A percentile compares a stretch with the other conserved stretches of the same genome.
Evolutionary conservation across 1,140 invertebrate genomes (phyloP).

Genomic region (Reticulitermes speratus): DNA sequence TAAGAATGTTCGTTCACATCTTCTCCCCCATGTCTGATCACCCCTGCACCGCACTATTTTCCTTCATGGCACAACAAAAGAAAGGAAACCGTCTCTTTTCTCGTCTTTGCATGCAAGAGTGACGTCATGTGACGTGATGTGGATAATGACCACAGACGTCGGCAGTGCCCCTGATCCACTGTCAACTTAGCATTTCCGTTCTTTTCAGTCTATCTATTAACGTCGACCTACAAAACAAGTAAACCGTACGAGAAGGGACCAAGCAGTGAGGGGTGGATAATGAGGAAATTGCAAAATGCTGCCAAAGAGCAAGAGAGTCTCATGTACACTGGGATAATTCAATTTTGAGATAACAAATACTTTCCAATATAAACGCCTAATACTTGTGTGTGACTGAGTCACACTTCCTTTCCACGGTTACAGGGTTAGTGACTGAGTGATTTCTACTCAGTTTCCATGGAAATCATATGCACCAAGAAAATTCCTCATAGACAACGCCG

Average conservation of each 20-base stretch:
- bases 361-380: too few species aligned
- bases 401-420: too few species aligned
- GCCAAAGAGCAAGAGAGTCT: not conserved
- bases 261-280: not conserved
- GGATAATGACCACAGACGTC: not conserved
- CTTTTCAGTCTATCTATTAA: not conserved
- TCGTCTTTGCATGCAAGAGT: not conserved
- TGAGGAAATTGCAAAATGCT: not conserved
- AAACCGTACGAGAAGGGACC: not conserved
- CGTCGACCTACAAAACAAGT: not conserved
- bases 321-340: not conserved
- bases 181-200: not conserved
- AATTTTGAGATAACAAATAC: not conserved
- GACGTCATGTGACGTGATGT: not conserved
- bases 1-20: not conserved
- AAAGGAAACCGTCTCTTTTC: not conserved
- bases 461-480: too few species aligned
- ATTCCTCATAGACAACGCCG: too few species aligned
- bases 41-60: not conserved
- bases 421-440: too few species aligned
- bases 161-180: not conserved
- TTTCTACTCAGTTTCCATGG: too few species aligned
- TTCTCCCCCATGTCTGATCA: not conserved
- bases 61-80: not conserved
- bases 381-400: too few species aligned